Evolutionary conservation across 1,140 invertebrate species (phyloP).

Genomic region (Meloidogyne exigua): DNA sequence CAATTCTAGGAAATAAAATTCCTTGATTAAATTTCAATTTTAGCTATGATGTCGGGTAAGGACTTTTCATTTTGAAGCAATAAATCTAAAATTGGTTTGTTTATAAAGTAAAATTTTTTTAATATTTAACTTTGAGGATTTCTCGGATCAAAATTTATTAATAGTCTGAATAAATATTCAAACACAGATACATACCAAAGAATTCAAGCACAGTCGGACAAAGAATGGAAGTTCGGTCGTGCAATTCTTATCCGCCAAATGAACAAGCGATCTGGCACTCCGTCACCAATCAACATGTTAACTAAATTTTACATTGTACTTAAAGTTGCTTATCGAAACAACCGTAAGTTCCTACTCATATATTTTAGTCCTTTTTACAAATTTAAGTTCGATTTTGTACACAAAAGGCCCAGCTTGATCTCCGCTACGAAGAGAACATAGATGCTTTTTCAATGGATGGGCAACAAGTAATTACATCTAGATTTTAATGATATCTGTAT

Average conservation of each 20-base stretch:
- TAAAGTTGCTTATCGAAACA: slow-evolving; percentile 62
- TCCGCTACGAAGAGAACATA: slow-evolving; percentile 62
- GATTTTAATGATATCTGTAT: neutral
- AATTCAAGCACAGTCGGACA: slow-evolving; percentile 98
- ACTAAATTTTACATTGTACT: slow-evolving; percentile 68
- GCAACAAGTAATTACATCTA: slow-evolving; percentile 40
- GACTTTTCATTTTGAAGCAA: no score
- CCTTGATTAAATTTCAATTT: slow-evolving; percentile 75
- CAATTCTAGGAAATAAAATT: slow-evolving; percentile 28
- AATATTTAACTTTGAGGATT: no score
- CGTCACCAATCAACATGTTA: slow-evolving; percentile 90
- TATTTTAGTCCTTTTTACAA: slow-evolving; percentile 6
- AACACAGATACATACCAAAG: slow-evolving; percentile 83
- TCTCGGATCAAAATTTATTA: no score
- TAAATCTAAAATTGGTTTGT: no score
- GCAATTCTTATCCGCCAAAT: slow-evolving; percentile 97
- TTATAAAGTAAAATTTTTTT: no score
- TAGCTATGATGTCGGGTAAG: slow-evolving; percentile 90
- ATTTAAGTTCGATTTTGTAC: slow-evolving; percentile 63
- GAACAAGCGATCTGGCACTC: slow-evolving; percentile 93
- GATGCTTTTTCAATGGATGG: slow-evolving; percentile 63
- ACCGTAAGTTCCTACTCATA: slow-evolving; percentile 26
- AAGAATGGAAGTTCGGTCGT: slow-evolving; percentile 98
- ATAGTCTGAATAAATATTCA: no score
- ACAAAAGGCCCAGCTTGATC: slow-evolving; percentile 59